Evolutionary conservation across 2,113 vertebrate species (phyloP).

Genomic region (Tupaia chinensis): DNA sequence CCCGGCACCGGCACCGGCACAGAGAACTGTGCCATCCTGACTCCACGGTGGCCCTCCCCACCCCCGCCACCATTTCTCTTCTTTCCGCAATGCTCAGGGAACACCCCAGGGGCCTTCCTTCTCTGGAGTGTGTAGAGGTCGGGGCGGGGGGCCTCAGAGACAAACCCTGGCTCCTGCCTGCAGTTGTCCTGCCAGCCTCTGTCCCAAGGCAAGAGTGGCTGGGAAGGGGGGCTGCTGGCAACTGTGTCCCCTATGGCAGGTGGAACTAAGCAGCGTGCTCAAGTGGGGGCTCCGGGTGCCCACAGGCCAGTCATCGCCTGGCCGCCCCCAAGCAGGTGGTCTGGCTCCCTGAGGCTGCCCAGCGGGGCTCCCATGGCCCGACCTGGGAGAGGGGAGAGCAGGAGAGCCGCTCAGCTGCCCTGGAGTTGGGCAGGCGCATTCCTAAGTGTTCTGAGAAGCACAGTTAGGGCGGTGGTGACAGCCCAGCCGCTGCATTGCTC

Average conservation of each 20-base stretch:
- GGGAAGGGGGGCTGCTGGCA: not conserved
- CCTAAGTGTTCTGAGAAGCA: not conserved
- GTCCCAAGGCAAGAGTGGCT: not conserved
- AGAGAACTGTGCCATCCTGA: not conserved
- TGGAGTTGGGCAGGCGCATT: not conserved
- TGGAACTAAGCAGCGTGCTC: not conserved
- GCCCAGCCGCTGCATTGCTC: rapidly evolving
- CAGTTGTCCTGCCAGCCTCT: slow-evolving; percentile 44
- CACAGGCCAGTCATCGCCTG: not conserved
- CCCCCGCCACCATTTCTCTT: too few relatives aligned
- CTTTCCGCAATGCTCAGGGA: rapidly evolving
- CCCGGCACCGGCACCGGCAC: not conserved
- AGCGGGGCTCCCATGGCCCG: rapidly evolving
- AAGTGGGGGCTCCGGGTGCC: not conserved
- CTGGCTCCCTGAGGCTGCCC: not conserved
- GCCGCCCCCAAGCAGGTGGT: not conserved
- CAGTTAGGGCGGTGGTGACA: not conserved
- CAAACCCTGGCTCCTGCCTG: not conserved
- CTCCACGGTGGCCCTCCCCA: not conserved
- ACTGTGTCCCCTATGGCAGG: not conserved
- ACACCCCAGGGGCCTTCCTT: not conserved
- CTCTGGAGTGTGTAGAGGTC: not conserved
- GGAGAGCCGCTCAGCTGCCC: not conserved
- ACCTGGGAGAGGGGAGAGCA: not conserved
- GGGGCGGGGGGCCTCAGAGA: slow-evolving; percentile 1